These are phyloP conservation scores for Zootoca vivipara DNA, from an alignment of 2,113 vertebrate species.

Conservation along the genomic window DNA sequence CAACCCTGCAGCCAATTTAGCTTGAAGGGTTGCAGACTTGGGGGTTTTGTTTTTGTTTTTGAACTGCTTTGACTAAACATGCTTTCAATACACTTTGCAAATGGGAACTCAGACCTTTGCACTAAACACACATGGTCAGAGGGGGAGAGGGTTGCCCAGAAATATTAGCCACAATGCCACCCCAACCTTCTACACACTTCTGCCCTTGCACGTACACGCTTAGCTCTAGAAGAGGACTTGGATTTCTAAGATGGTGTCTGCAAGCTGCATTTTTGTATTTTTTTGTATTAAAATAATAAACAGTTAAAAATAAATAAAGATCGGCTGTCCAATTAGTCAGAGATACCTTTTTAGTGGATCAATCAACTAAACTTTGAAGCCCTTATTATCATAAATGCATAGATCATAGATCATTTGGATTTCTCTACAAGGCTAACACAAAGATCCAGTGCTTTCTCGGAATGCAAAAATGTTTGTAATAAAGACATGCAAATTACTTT, in stretches of 20 bases:
- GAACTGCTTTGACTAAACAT: no score
- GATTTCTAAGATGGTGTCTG: neutral
- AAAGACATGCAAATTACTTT: conserved; percentile 32
- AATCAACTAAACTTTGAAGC: neutral
- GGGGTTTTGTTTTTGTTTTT: no score
- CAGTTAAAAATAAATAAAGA: neutral
- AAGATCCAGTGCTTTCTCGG: conserved; percentile 29
- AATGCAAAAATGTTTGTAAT: conserved; percentile 57
- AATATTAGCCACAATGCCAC: no score
- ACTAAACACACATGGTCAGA: no score
- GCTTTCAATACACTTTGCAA: no score
- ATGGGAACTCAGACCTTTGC: no score
- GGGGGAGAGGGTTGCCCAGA: no score
- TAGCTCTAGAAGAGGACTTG: neutral
- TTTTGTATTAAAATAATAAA: neutral
- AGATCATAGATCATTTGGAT: conserved; percentile 13
- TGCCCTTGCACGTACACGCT: no score
- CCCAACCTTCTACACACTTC: no score
- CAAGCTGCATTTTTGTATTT: neutral
- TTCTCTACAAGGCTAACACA: conserved; percentile 22
- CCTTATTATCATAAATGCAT: conserved; percentile 12
- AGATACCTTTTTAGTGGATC: neutral
- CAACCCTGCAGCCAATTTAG: no score
- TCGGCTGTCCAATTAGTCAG: neutral
- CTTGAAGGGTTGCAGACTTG: no score